Evolutionary conservation across 2,797 vertebrate species (phyloP), one percentile per base, ranked within the genome.

Genomic region (Chaunax sp.): DNA sequence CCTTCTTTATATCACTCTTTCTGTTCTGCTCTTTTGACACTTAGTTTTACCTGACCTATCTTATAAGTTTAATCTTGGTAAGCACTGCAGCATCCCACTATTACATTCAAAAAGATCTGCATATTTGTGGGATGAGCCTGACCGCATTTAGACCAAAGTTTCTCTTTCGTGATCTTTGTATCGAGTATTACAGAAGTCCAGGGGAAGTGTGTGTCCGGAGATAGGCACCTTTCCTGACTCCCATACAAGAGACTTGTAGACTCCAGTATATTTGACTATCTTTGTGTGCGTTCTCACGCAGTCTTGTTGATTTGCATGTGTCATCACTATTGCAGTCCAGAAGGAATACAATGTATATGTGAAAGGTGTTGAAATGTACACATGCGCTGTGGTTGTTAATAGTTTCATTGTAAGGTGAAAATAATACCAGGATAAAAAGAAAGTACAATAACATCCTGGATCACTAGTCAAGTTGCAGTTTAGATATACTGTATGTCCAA

Each of bases 61-160:
- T 40, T 68, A 41, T 49, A 55, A 49, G 22, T 63, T 52, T 56
- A 53, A 60, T 79, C 63, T 58, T 19, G 19, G 57, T 26, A 33
- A 69, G 72, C 12, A 11, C 28, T 41, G n/a, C n/a, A n/a, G n/a
- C n/a, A 62, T 53, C 35, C 26, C 43, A 37, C 47, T 63, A 18
- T 68, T 57, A 61, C 25, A 55, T n/a, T n/a, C n/a, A 35, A 38
- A 11, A 15, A 64, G 8, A 54, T 56, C 13, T 63, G 41, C 28
- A 49, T 66, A 66, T 58, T 26, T 56, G 33, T 45, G 33, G n/a
- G 56, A 55, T 65, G 51, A 58, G 46, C 30, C 49, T 67, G 64
- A 57, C 54, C 54, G 23, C 51, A 45, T 72, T 62, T 54, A 66
- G 52, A 64, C 50, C 55, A 51, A 64, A 13, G 28, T 37, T 25